These are phyloP conservation scores for Psittacara wagleri DNA, from an alignment of 2,113 vertebrate species.

Conservation along the genomic window DNA sequence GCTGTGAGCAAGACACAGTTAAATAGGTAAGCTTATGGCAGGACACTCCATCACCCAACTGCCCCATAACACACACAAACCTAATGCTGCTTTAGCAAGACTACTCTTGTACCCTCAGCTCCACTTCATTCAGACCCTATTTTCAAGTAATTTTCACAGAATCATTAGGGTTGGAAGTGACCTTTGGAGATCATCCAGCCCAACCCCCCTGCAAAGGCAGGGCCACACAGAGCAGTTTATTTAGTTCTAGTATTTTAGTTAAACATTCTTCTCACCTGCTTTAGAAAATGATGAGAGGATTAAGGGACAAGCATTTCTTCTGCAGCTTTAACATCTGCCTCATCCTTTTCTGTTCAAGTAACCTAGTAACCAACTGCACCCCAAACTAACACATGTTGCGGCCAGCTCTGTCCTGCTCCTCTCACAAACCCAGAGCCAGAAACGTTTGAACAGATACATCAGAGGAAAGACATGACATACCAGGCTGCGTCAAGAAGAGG, in stretches of 20 bases:
- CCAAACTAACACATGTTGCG: fast-evolving
- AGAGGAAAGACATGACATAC: fast-evolving
- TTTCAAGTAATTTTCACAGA: neutral
- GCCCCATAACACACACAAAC: neutral
- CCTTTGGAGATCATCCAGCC: neutral
- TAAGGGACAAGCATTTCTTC: neutral
- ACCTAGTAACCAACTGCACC: neutral
- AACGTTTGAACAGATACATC: fast-evolving
- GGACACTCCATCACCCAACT: neutral
- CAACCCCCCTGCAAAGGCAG: neutral
- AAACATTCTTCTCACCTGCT: neutral
- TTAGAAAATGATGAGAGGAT: neutral
- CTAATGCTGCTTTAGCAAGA: neutral
- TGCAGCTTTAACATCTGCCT: neutral
- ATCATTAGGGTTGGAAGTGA: neutral
- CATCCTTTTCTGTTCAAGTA: neutral
- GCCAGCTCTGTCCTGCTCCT: neutral
- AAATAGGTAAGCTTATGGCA: fast-evolving
- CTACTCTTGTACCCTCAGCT: neutral
- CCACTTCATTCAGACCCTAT: neutral
- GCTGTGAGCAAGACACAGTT: neutral
- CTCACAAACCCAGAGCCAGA: neutral
- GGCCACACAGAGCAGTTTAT: neutral
- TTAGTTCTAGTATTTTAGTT: neutral
- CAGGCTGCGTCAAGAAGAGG: neutral